Conservation (phyloP, 2,113 vertebrate genomes). For the Xerus inauris region DNA sequence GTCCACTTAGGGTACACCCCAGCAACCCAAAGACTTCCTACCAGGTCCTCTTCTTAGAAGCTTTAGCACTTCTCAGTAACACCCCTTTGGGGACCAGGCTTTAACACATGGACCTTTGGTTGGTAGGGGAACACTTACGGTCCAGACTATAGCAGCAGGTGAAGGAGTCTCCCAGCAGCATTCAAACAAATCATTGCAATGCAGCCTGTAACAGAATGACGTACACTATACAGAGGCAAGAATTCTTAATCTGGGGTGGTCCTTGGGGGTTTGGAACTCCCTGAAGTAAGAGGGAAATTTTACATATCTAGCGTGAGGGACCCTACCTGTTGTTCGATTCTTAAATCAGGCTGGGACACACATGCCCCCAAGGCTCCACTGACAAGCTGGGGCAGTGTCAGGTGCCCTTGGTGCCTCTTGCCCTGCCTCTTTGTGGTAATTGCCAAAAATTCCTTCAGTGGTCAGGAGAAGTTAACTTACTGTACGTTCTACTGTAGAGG, state of each 20-base stretch:
- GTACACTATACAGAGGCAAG: rapidly evolving
- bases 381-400: background rate
- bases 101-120: background rate
- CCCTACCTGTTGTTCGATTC: background rate
- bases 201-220: background rate
- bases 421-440: background rate
- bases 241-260: background rate
- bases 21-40: background rate
- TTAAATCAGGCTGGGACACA: background rate
- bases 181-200: background rate
- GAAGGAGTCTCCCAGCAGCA: background rate
- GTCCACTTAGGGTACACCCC: background rate
- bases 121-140: background rate
- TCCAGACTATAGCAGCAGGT: background rate
- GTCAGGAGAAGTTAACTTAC: background rate
- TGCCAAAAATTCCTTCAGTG: background rate
- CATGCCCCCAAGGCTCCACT: rapidly evolving
- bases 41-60: background rate
- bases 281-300: background rate
- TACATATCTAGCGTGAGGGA: background rate
- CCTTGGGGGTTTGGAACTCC: background rate
- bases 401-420: background rate
- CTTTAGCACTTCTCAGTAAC: background rate
- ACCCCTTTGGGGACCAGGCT: background rate
- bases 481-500: background rate